Evolutionary conservation across 1,140 invertebrate genomes (phyloP).

Genomic region (Cherax quadricarinatus): DNA sequence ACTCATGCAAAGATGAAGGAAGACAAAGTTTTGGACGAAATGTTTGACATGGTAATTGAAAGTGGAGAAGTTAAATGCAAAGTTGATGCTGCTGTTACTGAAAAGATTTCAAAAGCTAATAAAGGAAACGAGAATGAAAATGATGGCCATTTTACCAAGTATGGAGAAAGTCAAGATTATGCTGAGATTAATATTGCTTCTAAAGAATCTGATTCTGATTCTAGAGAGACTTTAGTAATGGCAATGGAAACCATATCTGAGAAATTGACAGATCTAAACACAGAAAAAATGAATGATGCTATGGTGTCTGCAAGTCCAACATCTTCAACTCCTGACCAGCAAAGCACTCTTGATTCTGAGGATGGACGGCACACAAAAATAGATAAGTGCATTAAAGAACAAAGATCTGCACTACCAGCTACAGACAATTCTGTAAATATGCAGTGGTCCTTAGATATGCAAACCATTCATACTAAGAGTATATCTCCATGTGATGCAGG

Average conservation of each 20-base stretch:
- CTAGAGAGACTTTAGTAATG: background rate
- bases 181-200: background rate
- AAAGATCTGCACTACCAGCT: background rate
- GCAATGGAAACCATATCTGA: background rate
- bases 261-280: background rate
- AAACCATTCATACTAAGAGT: background rate
- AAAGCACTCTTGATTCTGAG: background rate
- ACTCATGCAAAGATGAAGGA: background rate
- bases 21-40: constrained; percentile 27
- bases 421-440: background rate
- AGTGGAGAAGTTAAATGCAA: constrained; percentile 3
- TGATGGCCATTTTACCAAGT: background rate
- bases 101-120: background rate
- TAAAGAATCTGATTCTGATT: background rate
- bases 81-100: background rate
- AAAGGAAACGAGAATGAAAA: background rate
- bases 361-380: background rate
- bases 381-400: background rate
- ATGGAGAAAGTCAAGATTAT: background rate
- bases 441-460: background rate
- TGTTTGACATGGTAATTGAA: constrained; percentile 39
- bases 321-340: background rate
- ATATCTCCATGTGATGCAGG: background rate
- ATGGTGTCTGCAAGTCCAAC: background rate
- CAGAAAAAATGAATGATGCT: background rate